Conservation (phyloP, 2,888 invertebrate genomes). For the Chrysina gloriosa region DNA sequence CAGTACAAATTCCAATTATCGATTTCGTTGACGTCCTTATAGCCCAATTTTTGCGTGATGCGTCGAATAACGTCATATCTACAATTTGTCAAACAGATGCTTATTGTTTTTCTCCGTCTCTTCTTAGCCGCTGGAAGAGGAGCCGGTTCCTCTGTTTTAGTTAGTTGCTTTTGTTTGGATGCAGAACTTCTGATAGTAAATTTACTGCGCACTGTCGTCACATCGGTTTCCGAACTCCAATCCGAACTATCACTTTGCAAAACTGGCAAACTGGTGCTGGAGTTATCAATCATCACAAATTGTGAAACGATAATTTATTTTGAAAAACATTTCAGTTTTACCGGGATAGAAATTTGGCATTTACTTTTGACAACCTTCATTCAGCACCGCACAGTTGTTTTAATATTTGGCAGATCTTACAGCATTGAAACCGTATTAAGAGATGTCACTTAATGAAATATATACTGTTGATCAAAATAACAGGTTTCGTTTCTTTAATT, state of each 20-base stretch:
- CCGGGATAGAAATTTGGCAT: slow-evolving; percentile 33
- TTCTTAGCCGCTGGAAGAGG: slow-evolving; percentile 36
- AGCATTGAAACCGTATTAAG: too few relatives aligned
- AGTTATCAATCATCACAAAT: slow-evolving; percentile 54
- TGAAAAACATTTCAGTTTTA: slow-evolving; percentile 46
- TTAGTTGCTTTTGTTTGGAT: slow-evolving; percentile 7
- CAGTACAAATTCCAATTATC: slow-evolving; percentile 92
- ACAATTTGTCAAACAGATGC: slow-evolving; percentile 78
- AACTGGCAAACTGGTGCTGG: slow-evolving; percentile 51
- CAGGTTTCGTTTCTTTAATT: background rate
- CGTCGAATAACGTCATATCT: slow-evolving; percentile 80
- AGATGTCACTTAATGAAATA: background rate
- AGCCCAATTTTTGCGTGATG: slow-evolving; percentile 77
- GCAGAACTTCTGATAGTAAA: slow-evolving; percentile 46
- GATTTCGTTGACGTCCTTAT: slow-evolving; percentile 81
- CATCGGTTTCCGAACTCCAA: slow-evolving; percentile 43
- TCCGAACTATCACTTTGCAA: slow-evolving; percentile 43
- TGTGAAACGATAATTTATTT: slow-evolving; percentile 29
- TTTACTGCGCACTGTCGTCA: slow-evolving; percentile 45
- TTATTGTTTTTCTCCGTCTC: slow-evolving; percentile 57
- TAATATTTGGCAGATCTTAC: background rate
- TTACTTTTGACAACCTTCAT: slow-evolving; percentile 28
- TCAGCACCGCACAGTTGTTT: slow-evolving; percentile 31
- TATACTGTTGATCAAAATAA: background rate
- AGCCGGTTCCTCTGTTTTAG: slow-evolving; percentile 24